Conservation (phyloP, 2,888 invertebrate genomes). For the Galerucella nymphaeae region DNA sequence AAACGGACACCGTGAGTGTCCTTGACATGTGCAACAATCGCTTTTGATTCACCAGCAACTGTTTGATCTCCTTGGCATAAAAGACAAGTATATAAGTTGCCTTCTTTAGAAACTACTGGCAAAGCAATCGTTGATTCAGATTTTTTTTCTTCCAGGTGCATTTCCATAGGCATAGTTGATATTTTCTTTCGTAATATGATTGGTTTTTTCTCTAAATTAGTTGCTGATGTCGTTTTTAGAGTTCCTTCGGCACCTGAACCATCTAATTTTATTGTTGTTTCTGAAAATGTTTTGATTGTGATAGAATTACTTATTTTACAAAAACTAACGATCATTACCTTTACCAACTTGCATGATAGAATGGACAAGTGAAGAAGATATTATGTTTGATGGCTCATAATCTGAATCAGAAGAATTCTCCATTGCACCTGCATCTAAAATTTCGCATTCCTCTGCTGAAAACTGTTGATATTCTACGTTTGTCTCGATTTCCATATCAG, state of each 20-base stretch:
- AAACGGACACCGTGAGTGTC: conserved; percentile 25
- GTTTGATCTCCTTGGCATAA: conserved; percentile 66
- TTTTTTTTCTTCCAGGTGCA: conserved; percentile 32
- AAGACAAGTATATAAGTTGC: conserved; percentile 68
- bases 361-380: conserved; percentile 21
- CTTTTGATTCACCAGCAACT: conserved; percentile 68
- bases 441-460: conserved; percentile 42
- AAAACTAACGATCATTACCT: neutral
- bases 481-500: conserved; percentile 43
- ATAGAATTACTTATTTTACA: too few species aligned
- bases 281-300: neutral
- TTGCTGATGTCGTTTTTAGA: conserved; percentile 13
- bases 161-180: conserved; percentile 8
- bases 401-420: conserved; percentile 61
- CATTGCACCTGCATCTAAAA: conserved; percentile 57
- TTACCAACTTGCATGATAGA: neutral
- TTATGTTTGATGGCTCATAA: conserved; percentile 53
- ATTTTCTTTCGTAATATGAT: conserved; percentile 58
- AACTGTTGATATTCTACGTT: conserved; percentile 45
- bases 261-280: conserved; percentile 16
- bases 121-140: conserved; percentile 46
- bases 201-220: conserved; percentile 50
- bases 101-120: conserved; percentile 55
- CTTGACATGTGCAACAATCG: conserved; percentile 71
- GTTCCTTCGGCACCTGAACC: neutral